Evolutionary conservation across 2,888 invertebrate genomes (phyloP), one percentile per base, ranked within the genome.

Genomic region (Thysanoteuthis rhombus): DNA sequence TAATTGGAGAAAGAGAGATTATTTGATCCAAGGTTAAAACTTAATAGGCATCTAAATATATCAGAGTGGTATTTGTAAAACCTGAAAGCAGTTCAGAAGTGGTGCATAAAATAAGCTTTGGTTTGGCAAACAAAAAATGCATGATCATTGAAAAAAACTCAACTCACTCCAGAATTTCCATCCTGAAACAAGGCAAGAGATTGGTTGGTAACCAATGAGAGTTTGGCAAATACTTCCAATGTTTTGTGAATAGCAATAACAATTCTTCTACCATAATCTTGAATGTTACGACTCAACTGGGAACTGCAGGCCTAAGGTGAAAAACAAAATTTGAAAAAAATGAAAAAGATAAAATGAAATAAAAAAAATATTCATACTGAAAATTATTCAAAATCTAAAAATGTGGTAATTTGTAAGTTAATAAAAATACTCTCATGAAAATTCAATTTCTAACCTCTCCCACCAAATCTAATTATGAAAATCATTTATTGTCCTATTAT

Each of bases 111-210:
- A 32, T 58, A 22, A 58, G 32, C 28, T 32, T 58, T 32, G 0
- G 32, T 45, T 45, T 45, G 45, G 16, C n/a, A n/a, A n/a, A n/a
- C n/a, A n/a, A n/a, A n/a, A 19, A 3, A 40, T n/a, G 42, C 12
- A 39, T 39, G 42, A 16, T 19, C 22, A 40, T 93, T 25, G 93
- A 89, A 89, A 45, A 32, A 39, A 52, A 38, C 19, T n/a, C 16
- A 90, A 19, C 93, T 92, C 6, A 93, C 92, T 22, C 94, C 94
- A 22, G 94, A 94, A 94, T 75, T 75, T 75, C 25, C 75, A 36
- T 36, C 75, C 75, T 75, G 6, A 75, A 75, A 75, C n/a, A 75
- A 75, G 19, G 36, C n/a, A 75, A 75, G 75, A n/a, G n/a, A 36
- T 75, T 75, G 75, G n/a, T 75, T 75, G n/a, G n/a, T 75, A 75